These are phyloP conservation scores for Ibidorhyncha struthersii DNA, from an alignment of 2,113 vertebrate species.

Conservation along the genomic window DNA sequence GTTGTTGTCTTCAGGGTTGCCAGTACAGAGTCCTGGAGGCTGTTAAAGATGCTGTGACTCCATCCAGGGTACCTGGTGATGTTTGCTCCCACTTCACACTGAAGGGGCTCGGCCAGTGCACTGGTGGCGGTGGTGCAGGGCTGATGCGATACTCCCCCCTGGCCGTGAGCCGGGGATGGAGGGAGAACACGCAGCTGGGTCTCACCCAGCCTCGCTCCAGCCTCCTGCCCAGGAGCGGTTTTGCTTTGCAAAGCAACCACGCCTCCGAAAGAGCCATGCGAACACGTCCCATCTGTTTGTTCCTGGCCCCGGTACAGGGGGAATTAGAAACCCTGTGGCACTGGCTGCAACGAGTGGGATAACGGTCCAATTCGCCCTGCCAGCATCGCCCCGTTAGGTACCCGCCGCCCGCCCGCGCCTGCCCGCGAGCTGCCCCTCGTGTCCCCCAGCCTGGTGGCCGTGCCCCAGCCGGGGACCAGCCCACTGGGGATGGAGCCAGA, in stretches of 20 bases:
- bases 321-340: not conserved
- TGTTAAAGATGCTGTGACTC: not conserved
- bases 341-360: not conserved
- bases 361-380: accelerated
- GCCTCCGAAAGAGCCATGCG: accelerated
- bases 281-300: not conserved
- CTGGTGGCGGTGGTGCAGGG: not conserved
- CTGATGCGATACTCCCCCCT: not conserved
- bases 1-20: accelerated
- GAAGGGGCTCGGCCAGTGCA: accelerated
- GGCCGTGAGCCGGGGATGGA: not conserved
- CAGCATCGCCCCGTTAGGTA: accelerated
- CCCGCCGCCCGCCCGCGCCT: not conserved
- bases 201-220: not conserved
- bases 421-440: not conserved
- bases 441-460: not conserved
- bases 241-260: not conserved
- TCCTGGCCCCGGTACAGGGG: not conserved
- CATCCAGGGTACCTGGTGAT: accelerated
- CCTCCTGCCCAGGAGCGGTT: not conserved
- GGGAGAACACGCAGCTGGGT: not conserved
- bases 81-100: not conserved
- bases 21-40: accelerated
- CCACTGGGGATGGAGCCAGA: not conserved
- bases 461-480: not conserved